Evolutionary conservation across 2,888 invertebrate species (phyloP).

Genomic region (Muscina levida): DNA sequence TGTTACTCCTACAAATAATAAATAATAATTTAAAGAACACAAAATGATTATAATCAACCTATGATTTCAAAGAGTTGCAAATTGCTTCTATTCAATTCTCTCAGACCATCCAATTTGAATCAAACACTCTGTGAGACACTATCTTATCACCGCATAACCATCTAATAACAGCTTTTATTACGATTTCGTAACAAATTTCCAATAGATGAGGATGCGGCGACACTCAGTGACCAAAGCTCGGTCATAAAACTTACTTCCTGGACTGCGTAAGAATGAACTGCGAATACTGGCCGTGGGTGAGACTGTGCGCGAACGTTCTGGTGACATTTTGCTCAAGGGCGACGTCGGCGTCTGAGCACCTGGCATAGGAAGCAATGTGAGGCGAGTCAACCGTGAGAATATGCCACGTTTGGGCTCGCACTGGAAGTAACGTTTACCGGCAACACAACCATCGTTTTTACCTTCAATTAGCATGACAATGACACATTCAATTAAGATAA

Average conservation of each 20-base stretch:
- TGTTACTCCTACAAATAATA: no score
- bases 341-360: slow-evolving; percentile 81
- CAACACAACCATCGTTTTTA: slow-evolving; percentile 97
- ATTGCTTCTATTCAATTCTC: no score
- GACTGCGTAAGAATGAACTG: slow-evolving; percentile 75
- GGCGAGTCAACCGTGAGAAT: slow-evolving; percentile 92
- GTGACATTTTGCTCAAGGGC: slow-evolving; percentile 74
- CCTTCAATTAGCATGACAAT: slow-evolving; percentile 81
- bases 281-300: slow-evolving; percentile 78
- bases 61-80: no score
- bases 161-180: no score
- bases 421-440: slow-evolving; percentile 95
- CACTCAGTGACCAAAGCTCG: no score
- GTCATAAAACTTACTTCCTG: slow-evolving; percentile 75
- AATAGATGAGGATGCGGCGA: no score
- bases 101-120: no score
- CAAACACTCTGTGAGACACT: no score
- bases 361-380: slow-evolving; percentile 87
- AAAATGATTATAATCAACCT: no score
- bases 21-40: no score
- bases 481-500: slow-evolving; percentile 1
- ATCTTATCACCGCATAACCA: no score
- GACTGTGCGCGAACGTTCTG: slow-evolving; percentile 77
- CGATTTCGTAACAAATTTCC: no score
- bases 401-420: slow-evolving; percentile 96